Percentiles rank a stretch among this genome's conserved stretches.
phyloP scores from a whole-genome alignment of 2,797 vertebrate species.

The Ciconia nigra region DNA sequence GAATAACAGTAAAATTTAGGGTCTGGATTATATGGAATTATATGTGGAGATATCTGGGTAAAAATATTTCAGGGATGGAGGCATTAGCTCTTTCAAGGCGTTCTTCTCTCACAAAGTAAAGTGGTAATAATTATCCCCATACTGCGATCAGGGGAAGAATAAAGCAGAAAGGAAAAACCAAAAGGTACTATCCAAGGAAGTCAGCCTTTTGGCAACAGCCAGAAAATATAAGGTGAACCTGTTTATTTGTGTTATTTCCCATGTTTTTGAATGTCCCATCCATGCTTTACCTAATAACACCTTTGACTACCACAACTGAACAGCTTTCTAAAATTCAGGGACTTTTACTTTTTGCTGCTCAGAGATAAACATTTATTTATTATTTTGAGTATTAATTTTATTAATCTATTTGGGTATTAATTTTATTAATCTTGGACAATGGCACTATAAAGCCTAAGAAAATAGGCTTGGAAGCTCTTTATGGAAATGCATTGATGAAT shows the following conservation, averaged over 20 bases:
- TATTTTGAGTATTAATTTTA: not conserved
- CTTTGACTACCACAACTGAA: not conserved
- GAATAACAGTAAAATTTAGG: not conserved
- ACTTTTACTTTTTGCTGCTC: not conserved
- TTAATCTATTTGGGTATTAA: not conserved
- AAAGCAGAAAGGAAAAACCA: not conserved
- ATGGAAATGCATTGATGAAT: not conserved
- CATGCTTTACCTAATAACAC: rapidly evolving
- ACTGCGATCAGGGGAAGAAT: not conserved
- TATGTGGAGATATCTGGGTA: rapidly evolving
- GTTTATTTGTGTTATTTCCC: not conserved
- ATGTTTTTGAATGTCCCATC: not conserved
- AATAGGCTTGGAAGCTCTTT: not conserved
- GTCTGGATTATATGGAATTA: not conserved
- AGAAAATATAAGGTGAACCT: not conserved
- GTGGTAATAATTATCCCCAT: not conserved
- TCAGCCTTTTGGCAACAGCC: not conserved
- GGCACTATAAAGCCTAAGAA: not conserved
- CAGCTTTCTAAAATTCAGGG: not conserved
- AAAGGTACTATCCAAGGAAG: not conserved
- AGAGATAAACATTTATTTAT: not conserved
- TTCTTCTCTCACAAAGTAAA: not conserved
- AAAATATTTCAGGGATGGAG: not conserved
- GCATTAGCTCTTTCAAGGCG: not conserved
- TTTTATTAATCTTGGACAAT: not conserved